Evolutionary conservation across 2,113 vertebrate genomes (phyloP).

Genomic region (Tachycineta bicolor): DNA sequence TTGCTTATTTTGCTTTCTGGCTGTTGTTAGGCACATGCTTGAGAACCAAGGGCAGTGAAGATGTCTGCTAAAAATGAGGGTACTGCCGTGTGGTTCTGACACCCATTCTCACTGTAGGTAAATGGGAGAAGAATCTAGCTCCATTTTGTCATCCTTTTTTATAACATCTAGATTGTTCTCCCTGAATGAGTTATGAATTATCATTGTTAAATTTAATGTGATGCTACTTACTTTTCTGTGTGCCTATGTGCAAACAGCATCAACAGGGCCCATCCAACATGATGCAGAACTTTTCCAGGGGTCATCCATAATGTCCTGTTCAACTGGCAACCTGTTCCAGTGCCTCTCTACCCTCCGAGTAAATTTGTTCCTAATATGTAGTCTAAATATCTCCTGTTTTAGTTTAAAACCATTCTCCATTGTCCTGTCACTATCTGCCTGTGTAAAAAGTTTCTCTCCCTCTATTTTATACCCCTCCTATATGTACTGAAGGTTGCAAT

Average conservation of each 20-base stretch:
- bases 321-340: background rate
- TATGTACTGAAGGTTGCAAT: background rate
- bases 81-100: background rate
- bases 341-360: background rate
- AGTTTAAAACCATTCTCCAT: background rate
- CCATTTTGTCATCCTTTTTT: background rate
- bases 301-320: rapidly evolving
- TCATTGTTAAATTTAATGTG: background rate
- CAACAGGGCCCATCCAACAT: background rate
- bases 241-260: background rate
- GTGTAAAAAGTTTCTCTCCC: background rate
- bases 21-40: background rate
- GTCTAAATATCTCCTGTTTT: background rate
- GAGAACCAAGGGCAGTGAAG: background rate
- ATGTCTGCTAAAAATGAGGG: background rate
- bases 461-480: background rate
- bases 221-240: background rate
- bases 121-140: background rate
- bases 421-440: background rate
- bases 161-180: background rate
- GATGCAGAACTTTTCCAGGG: background rate
- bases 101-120: background rate
- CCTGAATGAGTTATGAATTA: background rate
- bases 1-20: background rate
- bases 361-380: background rate